Base-by-base conservation (phyloP, 2,888 invertebrate genomes). In the Podotricha telesiphe region DNA sequence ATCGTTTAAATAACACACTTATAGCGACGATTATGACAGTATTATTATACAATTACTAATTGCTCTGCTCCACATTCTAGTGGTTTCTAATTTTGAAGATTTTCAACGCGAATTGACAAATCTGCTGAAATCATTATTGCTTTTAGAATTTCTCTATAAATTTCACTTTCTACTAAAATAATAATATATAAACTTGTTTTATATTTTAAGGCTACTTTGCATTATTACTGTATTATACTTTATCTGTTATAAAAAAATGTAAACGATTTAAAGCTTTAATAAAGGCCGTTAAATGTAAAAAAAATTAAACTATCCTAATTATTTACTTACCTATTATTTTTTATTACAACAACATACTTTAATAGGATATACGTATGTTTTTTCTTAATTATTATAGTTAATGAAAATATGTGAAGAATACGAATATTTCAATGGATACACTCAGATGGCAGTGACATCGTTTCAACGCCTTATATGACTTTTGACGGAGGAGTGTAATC, bases 401-500 rank as follows among this genome's bases (percentile, higher is more conserved):
- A 55, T 37, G 34, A 17, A 17, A 13, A 55, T 37, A 17, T 17
- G 42, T 45, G n/a, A 42, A 42, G 58, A 50, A 51, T 19, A 61
- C n/a, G 42, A 3, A 20, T 53, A 68, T 68, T 65, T 51, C 51
- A 42, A 59, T 51, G 66, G 34, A 64, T 68, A 48, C 56, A 64
- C 20, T 58, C 47, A 59, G 42, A 42, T 67, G 66, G 69, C 67
- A 64, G 58, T 64, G 69, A 69, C 69, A 59, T 45, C 58, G 68
- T 62, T 47, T 63, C 51, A 58, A 37, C 55, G 51, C 58, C 69
- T 53, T 65, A 59, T 53, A 65, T 17, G 59, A 53, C 0, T 45
- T 20, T 22, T 68, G 58, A 69, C 58, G 34, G 65, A 59, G 34
- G 68, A 65, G 51, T 28, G 22, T 53, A 45, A 50, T 59, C 42